Evolutionary conservation across 53 echinoderm and acorn worm species (phyloP).

Genomic region (Luidia sarsii): DNA sequence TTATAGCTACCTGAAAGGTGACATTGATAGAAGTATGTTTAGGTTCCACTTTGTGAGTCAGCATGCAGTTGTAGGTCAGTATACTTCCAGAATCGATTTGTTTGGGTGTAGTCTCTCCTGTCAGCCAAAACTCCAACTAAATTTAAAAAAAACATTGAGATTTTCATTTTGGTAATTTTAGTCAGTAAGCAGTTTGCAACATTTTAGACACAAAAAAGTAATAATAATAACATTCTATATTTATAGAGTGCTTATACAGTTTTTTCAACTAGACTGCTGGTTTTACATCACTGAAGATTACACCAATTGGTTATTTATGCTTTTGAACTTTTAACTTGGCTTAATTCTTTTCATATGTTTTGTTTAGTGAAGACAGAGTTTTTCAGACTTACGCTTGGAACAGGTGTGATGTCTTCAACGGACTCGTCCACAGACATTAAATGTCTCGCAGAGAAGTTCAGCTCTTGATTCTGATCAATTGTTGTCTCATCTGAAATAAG

Average conservation of each 20-base stretch:
- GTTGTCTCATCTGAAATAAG: too few species aligned
- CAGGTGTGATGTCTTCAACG: background rate
- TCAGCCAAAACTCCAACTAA: slow-evolving; percentile 50
- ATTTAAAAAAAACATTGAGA: background rate
- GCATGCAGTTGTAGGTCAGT: slow-evolving; percentile 51
- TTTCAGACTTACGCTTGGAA: background rate
- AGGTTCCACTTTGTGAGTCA: slow-evolving; percentile 54
- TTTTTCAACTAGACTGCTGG: background rate
- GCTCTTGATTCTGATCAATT: background rate
- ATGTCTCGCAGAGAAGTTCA: slow-evolving; percentile 21
- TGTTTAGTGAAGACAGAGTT: background rate
- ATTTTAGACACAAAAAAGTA: background rate
- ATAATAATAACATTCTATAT: background rate
- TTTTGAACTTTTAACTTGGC: background rate
- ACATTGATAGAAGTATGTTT: slow-evolving; percentile 69
- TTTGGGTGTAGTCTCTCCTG: slow-evolving; percentile 43
- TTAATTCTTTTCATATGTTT: background rate
- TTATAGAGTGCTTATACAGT: background rate
- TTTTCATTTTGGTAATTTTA: background rate
- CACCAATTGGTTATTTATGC: background rate
- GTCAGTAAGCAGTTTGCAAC: too few species aligned
- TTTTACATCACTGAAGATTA: background rate
- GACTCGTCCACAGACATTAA: slow-evolving; percentile 26
- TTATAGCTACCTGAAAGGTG: slow-evolving; percentile 71
- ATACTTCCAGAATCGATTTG: slow-evolving; percentile 61